A percentile compares a stretch with the other conserved stretches of the same genome.
phyloP scores from a whole-genome alignment of 2,888 invertebrate genomes.

The Stratiomys singularior region DNA sequence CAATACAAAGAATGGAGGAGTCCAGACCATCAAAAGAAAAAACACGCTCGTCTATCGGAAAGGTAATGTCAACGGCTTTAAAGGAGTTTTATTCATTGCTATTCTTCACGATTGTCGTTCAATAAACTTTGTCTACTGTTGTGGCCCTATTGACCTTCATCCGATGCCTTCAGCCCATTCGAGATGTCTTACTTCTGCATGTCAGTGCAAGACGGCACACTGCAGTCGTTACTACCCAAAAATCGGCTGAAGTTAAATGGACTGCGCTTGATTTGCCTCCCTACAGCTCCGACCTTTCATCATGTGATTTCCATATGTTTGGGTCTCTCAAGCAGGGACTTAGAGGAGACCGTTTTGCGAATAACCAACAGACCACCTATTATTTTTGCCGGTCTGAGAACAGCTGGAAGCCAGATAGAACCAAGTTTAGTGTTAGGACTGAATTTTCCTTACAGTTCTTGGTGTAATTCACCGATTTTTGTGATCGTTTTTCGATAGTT shows the following conservation, averaged over 20 bases:
- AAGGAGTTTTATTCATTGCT: neutral
- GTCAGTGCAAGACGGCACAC: no score
- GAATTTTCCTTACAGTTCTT: no score
- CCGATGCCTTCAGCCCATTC: neutral
- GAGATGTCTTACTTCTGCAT: no score
- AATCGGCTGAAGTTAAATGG: neutral
- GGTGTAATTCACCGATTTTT: no score
- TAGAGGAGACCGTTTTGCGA: neutral
- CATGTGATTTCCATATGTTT: conserved; percentile 13
- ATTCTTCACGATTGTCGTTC: neutral
- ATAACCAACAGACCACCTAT: no score
- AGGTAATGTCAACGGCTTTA: neutral
- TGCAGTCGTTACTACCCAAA: neutral
- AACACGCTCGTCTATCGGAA: neutral
- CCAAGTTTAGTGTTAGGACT: no score
- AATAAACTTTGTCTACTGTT: neutral
- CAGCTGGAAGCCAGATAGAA: no score
- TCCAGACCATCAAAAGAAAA: neutral
- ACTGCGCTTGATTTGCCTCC: neutral
- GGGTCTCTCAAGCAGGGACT: neutral
- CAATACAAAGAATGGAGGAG: neutral
- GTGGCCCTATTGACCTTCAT: neutral
- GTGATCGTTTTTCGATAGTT: no score
- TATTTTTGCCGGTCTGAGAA: no score
- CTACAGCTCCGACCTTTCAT: neutral